Base-by-base conservation (phyloP, 2,113 vertebrate genomes). In the Mandrillus leucophaeus region DNA sequence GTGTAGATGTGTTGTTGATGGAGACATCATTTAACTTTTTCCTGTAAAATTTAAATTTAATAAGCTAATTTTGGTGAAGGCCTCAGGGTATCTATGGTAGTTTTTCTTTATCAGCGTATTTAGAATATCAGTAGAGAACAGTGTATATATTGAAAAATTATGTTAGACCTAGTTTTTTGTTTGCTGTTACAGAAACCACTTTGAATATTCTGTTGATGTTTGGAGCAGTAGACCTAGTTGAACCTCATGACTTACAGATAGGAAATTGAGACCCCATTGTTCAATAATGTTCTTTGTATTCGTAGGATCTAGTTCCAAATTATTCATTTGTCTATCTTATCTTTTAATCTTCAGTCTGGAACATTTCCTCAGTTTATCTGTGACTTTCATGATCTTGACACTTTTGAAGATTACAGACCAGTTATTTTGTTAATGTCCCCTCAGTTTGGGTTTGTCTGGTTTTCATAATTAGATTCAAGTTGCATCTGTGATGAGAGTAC, bases 51-150 rank as follows among this genome's bases (percentile, higher is more conserved):
- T 90, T 50, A 81, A 86, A 50, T 66, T 40, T 93, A 55, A 59
- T 68, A 91, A 88, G 16, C 12, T 87, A 90, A 50, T 88, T 96
- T 96, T 78, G 48, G 27, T 95, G 70, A 96, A 52, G 43, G 8
- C 70, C 25, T 96, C 6, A 83, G n/a, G 14, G 7, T 93, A 23
- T 90, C 61, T 40, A 2, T 84, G 57, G 14, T 88, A 80, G 5
- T 91, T n/a, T 96, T 84, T 70, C 20, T 90, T 92, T 82, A 82
- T 94, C n/a, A 70, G 20, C 14, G 1, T 93, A 16, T 12, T 95
- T 92, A 90, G 75, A 93, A 50, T 96, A 82, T 57, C 38, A 73
- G 0, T 73, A 22, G 57, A 89, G 57, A 72, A 55, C 32, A 43
- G 83, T 90, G 55, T 90, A 8, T 90, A 13, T 82, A 45, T 52